Evolutionary conservation across 2,113 vertebrate genomes (phyloP).

Genomic region (Rana temporaria): DNA sequence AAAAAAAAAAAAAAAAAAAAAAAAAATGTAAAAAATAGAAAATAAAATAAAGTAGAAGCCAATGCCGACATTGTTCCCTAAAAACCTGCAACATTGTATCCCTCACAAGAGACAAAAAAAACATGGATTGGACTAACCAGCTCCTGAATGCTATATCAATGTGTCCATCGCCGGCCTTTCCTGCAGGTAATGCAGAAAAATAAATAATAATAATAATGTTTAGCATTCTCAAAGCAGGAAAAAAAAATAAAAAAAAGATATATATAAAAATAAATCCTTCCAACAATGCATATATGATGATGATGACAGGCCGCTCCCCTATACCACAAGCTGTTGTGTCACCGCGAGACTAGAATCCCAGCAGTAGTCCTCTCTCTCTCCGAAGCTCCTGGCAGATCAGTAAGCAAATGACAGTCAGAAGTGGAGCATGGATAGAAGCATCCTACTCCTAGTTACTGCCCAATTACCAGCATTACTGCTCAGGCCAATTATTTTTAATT

Average conservation of each 20-base stretch:
- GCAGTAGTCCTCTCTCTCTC: not conserved
- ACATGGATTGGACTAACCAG: no score
- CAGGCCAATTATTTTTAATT: not conserved
- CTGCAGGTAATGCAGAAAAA: no score
- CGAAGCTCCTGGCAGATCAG: not conserved
- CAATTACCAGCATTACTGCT: not conserved
- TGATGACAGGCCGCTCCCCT: not conserved
- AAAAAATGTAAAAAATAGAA: no score
- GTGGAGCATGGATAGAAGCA: not conserved
- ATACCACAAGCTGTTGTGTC: not conserved
- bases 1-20: no score
- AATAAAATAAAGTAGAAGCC: no score
- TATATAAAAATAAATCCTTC: not conserved
- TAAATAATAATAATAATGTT: no score
- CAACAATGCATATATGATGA: no score
- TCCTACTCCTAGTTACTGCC: not conserved
- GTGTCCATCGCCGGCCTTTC: no score
- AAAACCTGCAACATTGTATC: no score
- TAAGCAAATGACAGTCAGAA: constrained; percentile 3
- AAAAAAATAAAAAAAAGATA: not conserved
- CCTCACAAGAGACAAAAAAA: no score
- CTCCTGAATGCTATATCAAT: no score
- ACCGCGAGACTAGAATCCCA: not conserved
- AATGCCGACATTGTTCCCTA: no score
- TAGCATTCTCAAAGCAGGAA: not conserved